phyloP scores from a whole-genome alignment of 2,113 vertebrate genomes.

The Actenoides lindsayi region DNA sequence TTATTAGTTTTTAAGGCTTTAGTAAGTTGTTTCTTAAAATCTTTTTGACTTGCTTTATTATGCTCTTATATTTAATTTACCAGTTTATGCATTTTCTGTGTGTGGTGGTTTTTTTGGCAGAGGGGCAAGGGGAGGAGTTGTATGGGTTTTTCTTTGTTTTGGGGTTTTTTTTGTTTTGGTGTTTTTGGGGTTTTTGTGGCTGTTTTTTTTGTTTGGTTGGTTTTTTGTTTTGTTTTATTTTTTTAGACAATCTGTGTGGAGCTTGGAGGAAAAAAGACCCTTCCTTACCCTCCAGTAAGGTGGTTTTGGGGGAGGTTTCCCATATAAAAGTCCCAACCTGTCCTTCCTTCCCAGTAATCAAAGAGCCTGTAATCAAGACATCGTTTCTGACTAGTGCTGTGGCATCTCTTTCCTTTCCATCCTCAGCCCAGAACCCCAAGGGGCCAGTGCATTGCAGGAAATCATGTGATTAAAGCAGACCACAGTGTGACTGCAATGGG shows the following conservation, averaged over 20 bases:
- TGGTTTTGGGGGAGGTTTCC: background rate
- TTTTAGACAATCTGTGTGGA: background rate
- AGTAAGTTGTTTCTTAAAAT: conserved; percentile 62
- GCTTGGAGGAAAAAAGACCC: background rate
- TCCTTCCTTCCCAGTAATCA: background rate
- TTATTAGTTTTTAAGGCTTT: conserved; percentile 63
- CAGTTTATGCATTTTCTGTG: background rate
- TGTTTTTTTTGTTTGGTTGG: too few species aligned
- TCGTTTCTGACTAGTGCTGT: background rate
- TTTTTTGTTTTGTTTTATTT: too few species aligned
- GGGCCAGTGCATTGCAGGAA: background rate
- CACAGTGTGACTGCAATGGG: rapidly evolving
- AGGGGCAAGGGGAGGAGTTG: too few species aligned
- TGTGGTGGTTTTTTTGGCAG: too few species aligned
- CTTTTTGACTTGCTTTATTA: conserved; percentile 50
- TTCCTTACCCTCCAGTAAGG: background rate
- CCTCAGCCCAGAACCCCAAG: background rate
- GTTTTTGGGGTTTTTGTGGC: background rate
- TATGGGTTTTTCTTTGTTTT: too few species aligned
- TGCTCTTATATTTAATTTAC: conserved; percentile 25
- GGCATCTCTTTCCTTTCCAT: background rate
- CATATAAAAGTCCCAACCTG: background rate
- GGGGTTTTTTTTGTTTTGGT: too few species aligned
- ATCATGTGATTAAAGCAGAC: background rate
- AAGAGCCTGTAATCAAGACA: background rate